Evolutionary conservation across 2,888 invertebrate genomes (phyloP).

Genomic region (Netelia melanura): DNA sequence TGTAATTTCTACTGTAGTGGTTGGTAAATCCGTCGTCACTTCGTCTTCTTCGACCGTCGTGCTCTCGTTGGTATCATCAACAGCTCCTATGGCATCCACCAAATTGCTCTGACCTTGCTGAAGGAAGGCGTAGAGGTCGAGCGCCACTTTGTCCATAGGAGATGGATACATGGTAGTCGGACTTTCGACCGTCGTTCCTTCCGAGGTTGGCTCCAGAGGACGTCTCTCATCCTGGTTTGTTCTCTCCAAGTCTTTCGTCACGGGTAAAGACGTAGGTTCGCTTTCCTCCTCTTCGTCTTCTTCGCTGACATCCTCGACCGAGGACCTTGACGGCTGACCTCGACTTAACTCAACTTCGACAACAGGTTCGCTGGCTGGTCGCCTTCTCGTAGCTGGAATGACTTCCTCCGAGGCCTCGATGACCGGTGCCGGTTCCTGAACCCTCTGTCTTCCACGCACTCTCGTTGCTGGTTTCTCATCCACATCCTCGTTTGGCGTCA

Average conservation of each 20-base stretch:
- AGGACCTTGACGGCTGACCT: conserved; percentile 74
- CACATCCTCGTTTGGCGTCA: conserved; percentile 86
- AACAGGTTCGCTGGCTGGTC: conserved; percentile 85
- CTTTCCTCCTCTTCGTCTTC: conserved; percentile 65
- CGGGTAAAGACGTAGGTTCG: conserved; percentile 64
- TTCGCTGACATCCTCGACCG: conserved; percentile 53
- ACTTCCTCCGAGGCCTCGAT: conserved; percentile 75
- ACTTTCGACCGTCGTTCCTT: conserved; percentile 82
- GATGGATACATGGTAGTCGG: conserved; percentile 89
- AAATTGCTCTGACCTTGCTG: conserved; percentile 87
- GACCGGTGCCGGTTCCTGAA: conserved; percentile 78
- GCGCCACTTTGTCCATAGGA: conserved; percentile 92
- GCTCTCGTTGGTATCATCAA: conserved; percentile 86
- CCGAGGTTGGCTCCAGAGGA: conserved; percentile 55
- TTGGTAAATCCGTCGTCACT: conserved; percentile 82
- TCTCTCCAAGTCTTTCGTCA: conserved; percentile 58
- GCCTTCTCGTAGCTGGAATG: conserved; percentile 82
- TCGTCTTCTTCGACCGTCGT: conserved; percentile 85
- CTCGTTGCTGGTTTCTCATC: conserved; percentile 79
- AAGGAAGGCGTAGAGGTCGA: conserved; percentile 93
- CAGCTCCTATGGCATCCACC: conserved; percentile 83
- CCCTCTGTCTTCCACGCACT: conserved; percentile 75
- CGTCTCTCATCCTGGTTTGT: conserved; percentile 42
- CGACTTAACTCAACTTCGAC: conserved; percentile 79
- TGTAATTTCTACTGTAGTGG: conserved; percentile 85